Evolutionary conservation across 2,797 vertebrate genomes (phyloP).

Genomic region (Peromyscus attwateri): DNA sequence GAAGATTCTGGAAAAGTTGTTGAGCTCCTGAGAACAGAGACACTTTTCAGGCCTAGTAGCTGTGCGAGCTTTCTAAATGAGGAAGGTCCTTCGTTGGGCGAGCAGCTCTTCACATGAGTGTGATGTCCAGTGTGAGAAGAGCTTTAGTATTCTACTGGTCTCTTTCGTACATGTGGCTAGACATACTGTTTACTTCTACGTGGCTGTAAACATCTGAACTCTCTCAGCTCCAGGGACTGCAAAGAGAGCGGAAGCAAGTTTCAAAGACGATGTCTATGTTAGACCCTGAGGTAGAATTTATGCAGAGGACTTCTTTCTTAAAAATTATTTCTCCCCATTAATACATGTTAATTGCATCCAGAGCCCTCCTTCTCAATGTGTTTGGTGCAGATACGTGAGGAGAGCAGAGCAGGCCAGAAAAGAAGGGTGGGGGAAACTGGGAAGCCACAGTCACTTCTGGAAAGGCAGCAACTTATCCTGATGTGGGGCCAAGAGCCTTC

Average conservation of each 20-base stretch:
- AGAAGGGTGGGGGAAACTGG: slow-evolving; percentile 42
- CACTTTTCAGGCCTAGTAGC: rapidly evolving
- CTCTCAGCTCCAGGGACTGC: slow-evolving; percentile 50
- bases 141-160: not conserved
- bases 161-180: not conserved
- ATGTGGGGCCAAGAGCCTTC: slow-evolving; percentile 42
- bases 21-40: not conserved
- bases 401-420: slow-evolving; percentile 44
- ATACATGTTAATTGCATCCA: slow-evolving; percentile 76
- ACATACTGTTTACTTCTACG: slow-evolving; percentile 46
- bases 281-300: slow-evolving; percentile 60
- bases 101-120: rapidly evolving
- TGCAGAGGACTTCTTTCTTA: slow-evolving; percentile 39
- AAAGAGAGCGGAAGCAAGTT: slow-evolving; percentile 54
- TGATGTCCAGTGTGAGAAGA: rapidly evolving
- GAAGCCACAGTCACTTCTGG: slow-evolving; percentile 77
- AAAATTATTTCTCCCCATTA: slow-evolving; percentile 72
- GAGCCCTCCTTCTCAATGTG: slow-evolving; percentile 69
- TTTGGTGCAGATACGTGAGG: slow-evolving; percentile 48
- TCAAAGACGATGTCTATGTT: slow-evolving; percentile 59
- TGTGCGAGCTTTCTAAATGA: not conserved
- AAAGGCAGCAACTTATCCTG: slow-evolving; percentile 67
- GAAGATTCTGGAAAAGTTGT: not conserved
- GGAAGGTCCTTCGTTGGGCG: not conserved
- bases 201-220: slow-evolving; percentile 64